Evolutionary conservation across 2,888 invertebrate species (phyloP).

Genomic region (Drosophila koepferae): DNA sequence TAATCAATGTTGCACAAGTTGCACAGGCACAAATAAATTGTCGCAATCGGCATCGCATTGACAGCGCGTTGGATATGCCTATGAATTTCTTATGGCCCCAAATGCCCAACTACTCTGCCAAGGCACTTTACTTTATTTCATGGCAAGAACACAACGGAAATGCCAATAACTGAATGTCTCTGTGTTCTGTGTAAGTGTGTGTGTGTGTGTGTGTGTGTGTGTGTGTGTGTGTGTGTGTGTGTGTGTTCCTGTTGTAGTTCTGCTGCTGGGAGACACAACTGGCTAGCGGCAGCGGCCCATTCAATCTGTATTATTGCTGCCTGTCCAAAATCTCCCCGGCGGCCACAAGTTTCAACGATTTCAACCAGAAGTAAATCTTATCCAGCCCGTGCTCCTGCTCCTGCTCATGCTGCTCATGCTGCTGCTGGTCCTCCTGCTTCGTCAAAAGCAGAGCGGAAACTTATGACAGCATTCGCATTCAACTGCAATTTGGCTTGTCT

Average conservation of each 20-base stretch:
- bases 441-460: slow-evolving; percentile 55
- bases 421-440: slow-evolving; percentile 19
- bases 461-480: slow-evolving; percentile 73
- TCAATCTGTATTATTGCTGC: slow-evolving; percentile 66
- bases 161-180: slow-evolving; percentile 37
- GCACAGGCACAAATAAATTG: slow-evolving; percentile 43
- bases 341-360: slow-evolving; percentile 64
- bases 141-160: slow-evolving; percentile 45
- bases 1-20: slow-evolving; percentile 37
- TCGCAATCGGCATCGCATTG: slow-evolving; percentile 12
- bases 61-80: slow-evolving; percentile 46
- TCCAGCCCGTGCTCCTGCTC: neutral
- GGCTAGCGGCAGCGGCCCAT: slow-evolving; percentile 46
- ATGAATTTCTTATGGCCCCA: slow-evolving; percentile 58
- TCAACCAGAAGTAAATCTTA: slow-evolving; percentile 29
- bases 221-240: neutral
- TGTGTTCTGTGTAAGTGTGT: slow-evolving; percentile 1
- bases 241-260: slow-evolving; percentile 1
- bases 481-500: slow-evolving; percentile 63
- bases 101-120: slow-evolving; percentile 26
- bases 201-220: neutral
- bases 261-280: slow-evolving; percentile 16
- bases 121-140: slow-evolving; percentile 44
- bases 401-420: neutral
- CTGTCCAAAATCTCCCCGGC: slow-evolving; percentile 61